Evolutionary conservation across 1,140 invertebrate species (phyloP), one percentile per base, ranked within the genome.

Genomic region (Drosophila eugracilis): DNA sequence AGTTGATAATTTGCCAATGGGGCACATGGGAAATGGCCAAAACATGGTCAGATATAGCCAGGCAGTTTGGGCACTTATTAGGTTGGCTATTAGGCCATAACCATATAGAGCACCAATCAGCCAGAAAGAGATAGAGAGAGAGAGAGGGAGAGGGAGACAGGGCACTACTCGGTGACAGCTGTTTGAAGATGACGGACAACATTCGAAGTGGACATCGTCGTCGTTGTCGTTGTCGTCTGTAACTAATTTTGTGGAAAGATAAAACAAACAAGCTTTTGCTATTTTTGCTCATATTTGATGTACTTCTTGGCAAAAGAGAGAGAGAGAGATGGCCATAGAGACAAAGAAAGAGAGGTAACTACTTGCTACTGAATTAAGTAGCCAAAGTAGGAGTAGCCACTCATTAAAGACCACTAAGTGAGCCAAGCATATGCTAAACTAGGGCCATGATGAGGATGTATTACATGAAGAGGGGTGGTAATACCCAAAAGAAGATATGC

Each of bases 1-100:
- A 83, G 55, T 67, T 84, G 76, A 85, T 88, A 86, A 85, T 86
- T 86, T 86, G 74, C 81, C 81, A 86, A 88, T 88, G 81, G 88
- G 75, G 48, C 81, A 77, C 81, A 86, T 85, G 81, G 83, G 81
- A 88, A 86, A 81, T 80, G 77, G 58, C 67, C 81, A 60, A 80
- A 73, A 57, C 74, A 55, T 57, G 58, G 44, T 55, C 41, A 42
- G n/a, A n/a, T n/a, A n/a, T n/a, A 67, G 59, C 22, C 54, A 54
- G 72, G 59, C 66, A 28, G 57, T 72, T 66, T 66, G 60, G 45
- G 5, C 63, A 52, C 67, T 54, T 79, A 85, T 86, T 85, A 81
- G 81, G 45, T 67, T 65, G 83, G 66, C 77, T 52, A 85, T 85
- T 86, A 86, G 83, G 62, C 72, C 72, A 88, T 71, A 81, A 48